Percentiles rank a stretch among this genome's conserved stretches.
These are phyloP conservation scores for Eupithecia dodoneata DNA, from an alignment of 2,888 invertebrate species.

Conservation along the genomic window DNA sequence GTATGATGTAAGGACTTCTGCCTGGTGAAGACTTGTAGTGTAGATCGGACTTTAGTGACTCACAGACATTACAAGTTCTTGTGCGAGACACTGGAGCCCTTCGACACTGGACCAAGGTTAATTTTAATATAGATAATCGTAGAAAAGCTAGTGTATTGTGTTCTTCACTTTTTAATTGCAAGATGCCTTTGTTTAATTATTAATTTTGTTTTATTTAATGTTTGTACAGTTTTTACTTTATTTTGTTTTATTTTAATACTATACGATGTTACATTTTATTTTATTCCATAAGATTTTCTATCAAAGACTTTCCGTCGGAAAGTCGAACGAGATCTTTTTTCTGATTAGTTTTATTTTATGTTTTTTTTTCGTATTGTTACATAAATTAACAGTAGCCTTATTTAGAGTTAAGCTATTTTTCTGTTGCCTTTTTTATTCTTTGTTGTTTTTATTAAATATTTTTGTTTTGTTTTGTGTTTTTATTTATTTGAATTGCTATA, in stretches of 20 bases:
- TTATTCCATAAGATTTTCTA: not conserved
- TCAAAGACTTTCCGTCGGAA: conserved; percentile 16
- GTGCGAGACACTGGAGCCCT: conserved; percentile 53
- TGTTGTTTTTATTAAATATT: conserved; percentile 19
- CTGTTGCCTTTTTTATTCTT: conserved; percentile 11
- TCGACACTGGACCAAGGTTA: conserved; percentile 68
- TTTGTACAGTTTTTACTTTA: conserved; percentile 25
- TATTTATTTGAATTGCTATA: conserved; percentile 19
- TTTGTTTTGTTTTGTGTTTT: conserved; percentile 24
- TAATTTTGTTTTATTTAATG: conserved; percentile 28
- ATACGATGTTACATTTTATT: not conserved
- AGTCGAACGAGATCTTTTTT: not conserved
- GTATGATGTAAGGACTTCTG: conserved; percentile 59
- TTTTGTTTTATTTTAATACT: conserved; percentile 14
- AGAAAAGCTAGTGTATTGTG: conserved; percentile 17
- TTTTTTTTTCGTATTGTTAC: not conserved
- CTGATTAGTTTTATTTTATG: not conserved
- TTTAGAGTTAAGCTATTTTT: conserved; percentile 36
- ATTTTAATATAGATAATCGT: conserved; percentile 42
- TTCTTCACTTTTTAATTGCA: conserved; percentile 24
- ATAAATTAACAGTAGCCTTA: conserved; percentile 26
- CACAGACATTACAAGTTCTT: conserved; percentile 57
- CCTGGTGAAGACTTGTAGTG: conserved; percentile 57
- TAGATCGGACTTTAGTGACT: conserved; percentile 50
- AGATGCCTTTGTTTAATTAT: conserved; percentile 23